phyloP scores from a whole-genome alignment of 1,140 invertebrate species.

The Drosophila triauraria region DNA sequence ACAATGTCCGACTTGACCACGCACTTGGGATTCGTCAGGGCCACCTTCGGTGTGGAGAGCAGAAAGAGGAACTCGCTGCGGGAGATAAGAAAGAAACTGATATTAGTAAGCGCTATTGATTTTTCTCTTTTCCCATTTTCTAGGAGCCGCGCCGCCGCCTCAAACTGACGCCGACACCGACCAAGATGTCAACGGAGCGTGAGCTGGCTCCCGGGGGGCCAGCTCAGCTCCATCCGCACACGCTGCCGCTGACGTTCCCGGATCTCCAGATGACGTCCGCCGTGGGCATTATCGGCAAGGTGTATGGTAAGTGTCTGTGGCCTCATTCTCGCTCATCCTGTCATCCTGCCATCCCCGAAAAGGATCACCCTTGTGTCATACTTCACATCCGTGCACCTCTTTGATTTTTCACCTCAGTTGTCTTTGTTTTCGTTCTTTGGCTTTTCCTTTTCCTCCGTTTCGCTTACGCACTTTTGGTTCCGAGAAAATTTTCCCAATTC shows the following conservation, averaged over 20 bases:
- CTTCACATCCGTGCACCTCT: conserved; percentile 53
- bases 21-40: conserved; percentile 90
- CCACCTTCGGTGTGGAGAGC: conserved; percentile 88
- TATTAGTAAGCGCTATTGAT: conserved; percentile 26
- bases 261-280: conserved; percentile 86
- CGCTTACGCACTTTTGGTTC: conserved; percentile 53
- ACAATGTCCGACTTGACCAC: conserved; percentile 91
- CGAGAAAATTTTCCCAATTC: conserved; percentile 66
- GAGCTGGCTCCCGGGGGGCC: conserved; percentile 84
- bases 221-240: conserved; percentile 85
- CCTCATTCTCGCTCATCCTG: background rate
- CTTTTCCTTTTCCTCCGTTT: conserved; percentile 28
- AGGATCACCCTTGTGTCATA: conserved; percentile 6
- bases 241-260: conserved; percentile 86
- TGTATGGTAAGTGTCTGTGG: conserved; percentile 85
- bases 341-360: background rate
- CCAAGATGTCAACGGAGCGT: conserved; percentile 85
- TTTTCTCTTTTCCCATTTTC: conserved; percentile 14
- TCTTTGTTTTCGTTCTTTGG: conserved; percentile 30
- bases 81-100: conserved; percentile 8
- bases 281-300: conserved; percentile 87
- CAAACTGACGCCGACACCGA: conserved; percentile 84
- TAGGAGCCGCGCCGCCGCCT: conserved; percentile 65
- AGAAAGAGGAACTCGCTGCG: conserved; percentile 90
- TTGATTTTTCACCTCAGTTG: conserved; percentile 23